phyloP scores from a whole-genome alignment of 2,888 invertebrate species.

The Chromoteleia sp. region DNA sequence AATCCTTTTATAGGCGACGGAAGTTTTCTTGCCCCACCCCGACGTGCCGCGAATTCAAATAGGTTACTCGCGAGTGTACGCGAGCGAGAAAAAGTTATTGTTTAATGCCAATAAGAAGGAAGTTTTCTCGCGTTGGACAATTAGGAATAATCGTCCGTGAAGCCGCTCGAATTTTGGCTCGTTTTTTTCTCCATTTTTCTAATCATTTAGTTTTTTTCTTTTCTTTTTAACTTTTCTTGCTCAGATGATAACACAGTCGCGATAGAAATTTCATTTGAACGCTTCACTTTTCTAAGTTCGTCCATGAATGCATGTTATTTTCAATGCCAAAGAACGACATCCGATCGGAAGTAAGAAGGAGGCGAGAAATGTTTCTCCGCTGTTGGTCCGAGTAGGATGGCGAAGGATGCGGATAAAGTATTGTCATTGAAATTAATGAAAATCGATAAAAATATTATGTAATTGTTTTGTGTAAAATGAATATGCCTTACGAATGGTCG shows the following conservation, averaged over 20 bases:
- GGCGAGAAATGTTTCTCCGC: conserved; percentile 25
- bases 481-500: too few relatives aligned
- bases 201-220: not conserved
- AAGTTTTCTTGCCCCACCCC: conserved; percentile 31
- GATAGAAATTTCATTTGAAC: conserved; percentile 15
- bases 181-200: conserved; percentile 1
- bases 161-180: conserved; percentile 11
- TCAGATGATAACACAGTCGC: conserved; percentile 1
- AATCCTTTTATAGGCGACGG: conserved; percentile 53
- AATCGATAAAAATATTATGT: too few relatives aligned
- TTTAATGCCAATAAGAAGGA: conserved; percentile 46
- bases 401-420: conserved; percentile 38
- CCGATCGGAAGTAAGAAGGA: conserved; percentile 47
- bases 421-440: conserved; percentile 26
- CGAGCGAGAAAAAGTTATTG: conserved; percentile 45
- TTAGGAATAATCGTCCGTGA: conserved; percentile 53
- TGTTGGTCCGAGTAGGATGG: not conserved
- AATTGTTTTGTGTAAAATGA: too few relatives aligned
- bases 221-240: too few relatives aligned
- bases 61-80: conserved; percentile 13
- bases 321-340: conserved; percentile 4
- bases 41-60: conserved; percentile 34
- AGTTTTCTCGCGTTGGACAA: conserved; percentile 49
- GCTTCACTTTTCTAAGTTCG: not conserved
- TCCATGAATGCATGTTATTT: not conserved